Percentiles rank a stretch among this genome's conserved stretches.
These are phyloP conservation scores for Drosophila baimaii DNA, from an alignment of 1,140 invertebrate genomes.

Conservation along the genomic window DNA sequence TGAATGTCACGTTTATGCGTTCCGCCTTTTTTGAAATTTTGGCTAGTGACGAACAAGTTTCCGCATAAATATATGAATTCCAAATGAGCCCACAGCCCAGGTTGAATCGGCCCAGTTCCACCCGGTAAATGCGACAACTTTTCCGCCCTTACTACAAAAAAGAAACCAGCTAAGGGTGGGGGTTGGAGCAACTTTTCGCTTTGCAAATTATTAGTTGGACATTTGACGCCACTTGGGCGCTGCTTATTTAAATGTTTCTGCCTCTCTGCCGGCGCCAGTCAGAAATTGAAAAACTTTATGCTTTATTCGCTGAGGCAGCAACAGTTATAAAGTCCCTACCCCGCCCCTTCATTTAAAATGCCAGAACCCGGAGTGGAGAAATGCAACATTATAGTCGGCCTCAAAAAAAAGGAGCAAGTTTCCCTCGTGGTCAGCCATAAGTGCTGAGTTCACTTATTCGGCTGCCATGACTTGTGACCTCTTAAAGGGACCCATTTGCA, in stretches of 20 bases:
- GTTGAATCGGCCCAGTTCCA: not conserved
- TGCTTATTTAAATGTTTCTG: slow-evolving; percentile 45
- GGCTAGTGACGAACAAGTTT: slow-evolving; percentile 51
- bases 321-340: slow-evolving; percentile 27
- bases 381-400: not conserved
- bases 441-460: slow-evolving; percentile 1
- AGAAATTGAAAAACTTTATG: slow-evolving; percentile 68
- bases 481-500: not conserved
- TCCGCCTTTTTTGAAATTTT: slow-evolving; percentile 26
- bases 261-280: slow-evolving; percentile 13
- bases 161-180: not conserved
- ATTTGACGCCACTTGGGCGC: slow-evolving; percentile 63
- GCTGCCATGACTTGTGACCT: not conserved
- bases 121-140: slow-evolving; percentile 12
- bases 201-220: slow-evolving; percentile 74
- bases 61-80: slow-evolving; percentile 72
- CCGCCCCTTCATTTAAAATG: not conserved
- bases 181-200: slow-evolving; percentile 50
- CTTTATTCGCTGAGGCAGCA: slow-evolving; percentile 58
- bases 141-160: not conserved
- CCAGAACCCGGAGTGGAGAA: not conserved
- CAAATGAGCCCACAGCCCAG: slow-evolving; percentile 49
- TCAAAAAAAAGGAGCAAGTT: slow-evolving; percentile 4
- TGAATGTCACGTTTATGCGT: slow-evolving; percentile 61
- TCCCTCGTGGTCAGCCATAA: not conserved